Conservation (phyloP, 2,888 invertebrate species). For the Polydrusus tereticollis region DNA sequence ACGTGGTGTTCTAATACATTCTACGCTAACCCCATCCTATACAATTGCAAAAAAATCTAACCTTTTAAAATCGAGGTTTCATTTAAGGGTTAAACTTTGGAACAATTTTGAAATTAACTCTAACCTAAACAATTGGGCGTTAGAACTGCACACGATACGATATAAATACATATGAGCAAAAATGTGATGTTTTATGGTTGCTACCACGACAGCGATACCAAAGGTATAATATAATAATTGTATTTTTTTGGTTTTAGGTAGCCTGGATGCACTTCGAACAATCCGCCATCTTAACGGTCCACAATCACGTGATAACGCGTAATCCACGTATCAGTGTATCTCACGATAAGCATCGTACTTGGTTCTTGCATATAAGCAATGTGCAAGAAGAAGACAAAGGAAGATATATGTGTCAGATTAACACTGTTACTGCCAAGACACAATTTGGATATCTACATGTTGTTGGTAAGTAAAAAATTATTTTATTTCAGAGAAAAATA, state of each 20-base stretch:
- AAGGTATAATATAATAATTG: too few species aligned
- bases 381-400: constrained; percentile 93
- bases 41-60: too few species aligned
- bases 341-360: constrained; percentile 92
- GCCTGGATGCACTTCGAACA: constrained; percentile 98
- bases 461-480: constrained; percentile 78
- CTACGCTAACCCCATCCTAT: too few species aligned
- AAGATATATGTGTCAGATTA: constrained; percentile 95
- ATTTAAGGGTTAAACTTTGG: too few species aligned
- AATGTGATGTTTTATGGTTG: too few species aligned
- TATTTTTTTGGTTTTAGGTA: constrained; percentile 77
- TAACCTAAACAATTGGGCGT: too few species aligned
- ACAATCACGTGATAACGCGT: constrained; percentile 94
- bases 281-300: constrained; percentile 92
- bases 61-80: too few species aligned
- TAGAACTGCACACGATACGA: too few species aligned
- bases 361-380: constrained; percentile 93
- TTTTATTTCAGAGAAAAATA: neutral
- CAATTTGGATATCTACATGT: constrained; percentile 93
- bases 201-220: too few species aligned
- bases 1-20: too few species aligned
- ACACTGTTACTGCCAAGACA: constrained; percentile 92
- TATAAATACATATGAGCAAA: too few species aligned
- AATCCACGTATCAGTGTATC: constrained; percentile 93
- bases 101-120: too few species aligned